Base-by-base conservation (phyloP, 2,888 invertebrate genomes). In the Muscina levida region DNA sequence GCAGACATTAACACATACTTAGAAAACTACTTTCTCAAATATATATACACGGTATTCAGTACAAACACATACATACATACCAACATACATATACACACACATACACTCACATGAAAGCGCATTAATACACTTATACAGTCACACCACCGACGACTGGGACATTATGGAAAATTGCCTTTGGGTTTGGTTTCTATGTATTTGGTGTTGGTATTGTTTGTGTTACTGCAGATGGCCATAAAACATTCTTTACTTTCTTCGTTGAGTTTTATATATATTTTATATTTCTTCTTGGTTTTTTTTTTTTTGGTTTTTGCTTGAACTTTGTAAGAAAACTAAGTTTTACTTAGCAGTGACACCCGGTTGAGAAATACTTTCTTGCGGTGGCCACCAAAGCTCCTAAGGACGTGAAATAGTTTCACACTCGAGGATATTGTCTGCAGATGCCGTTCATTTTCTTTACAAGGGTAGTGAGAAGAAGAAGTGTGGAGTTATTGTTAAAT, bases 151-250 rank as follows among this genome's bases (percentile, higher is more conserved):
- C 39, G 19, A 48, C 10, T 15, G 26, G 74, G 66, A 39, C 66
- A n/a, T 53, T 39, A 13, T 37, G 37, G 17, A 65, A 70, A 70
- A 57, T 48, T 22, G 48, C 17, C 39, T 67, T 19, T 46, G 56
- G 46, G 31, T 31, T 65, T 46, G 53, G 19, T 65, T 62, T 57
- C 10, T 22, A 11, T 53, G 53, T 31, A 31, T 31, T 53, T 59
- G n/a, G n/a, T n/a, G n/a, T n/a, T n/a, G n/a, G n/a, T n/a, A n/a
- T n/a, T 59, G 59, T 59, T 59, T 37, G 59, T 19, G 15, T 48
- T 62, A 68, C 53, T 75, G 75, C 75, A 75, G 71, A 59, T 56
- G 44, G 42, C 46, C 74, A 46, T 79, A 71, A 79, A 79, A 53
- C 37, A 57, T 73, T 19, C 37, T 51, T 13, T 51, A 42, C 31